Evolutionary conservation across 1,140 invertebrate genomes (phyloP).

Genomic region (Neodiprion lecontei): DNA sequence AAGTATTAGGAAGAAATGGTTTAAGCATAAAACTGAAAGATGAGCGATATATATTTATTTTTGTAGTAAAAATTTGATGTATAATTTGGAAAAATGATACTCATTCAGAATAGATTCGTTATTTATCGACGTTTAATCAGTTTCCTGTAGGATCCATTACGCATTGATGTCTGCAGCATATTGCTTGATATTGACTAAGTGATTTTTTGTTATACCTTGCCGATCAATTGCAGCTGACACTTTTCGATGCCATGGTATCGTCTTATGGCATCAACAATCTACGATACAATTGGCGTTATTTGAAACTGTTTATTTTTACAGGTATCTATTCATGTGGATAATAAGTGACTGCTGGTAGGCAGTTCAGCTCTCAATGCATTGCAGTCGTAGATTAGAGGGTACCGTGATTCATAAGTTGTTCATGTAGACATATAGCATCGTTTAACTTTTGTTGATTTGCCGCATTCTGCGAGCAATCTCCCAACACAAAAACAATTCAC

Average conservation of each 20-base stretch:
- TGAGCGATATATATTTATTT: neutral
- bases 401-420: neutral
- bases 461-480: constrained; percentile 50
- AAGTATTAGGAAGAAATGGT: constrained; percentile 37
- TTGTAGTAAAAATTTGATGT: neutral
- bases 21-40: constrained; percentile 22
- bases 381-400: neutral
- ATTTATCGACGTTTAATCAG: neutral
- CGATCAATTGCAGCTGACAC: neutral
- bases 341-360: neutral
- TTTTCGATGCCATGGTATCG: neutral
- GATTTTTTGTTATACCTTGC: neutral
- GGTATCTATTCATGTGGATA: neutral
- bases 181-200: constrained; percentile 1
- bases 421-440: neutral
- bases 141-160: too few species aligned
- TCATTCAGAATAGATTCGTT: neutral
- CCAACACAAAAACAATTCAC: constrained; percentile 58
- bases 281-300: constrained; percentile 2
- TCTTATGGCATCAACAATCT: neutral
- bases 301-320: neutral
- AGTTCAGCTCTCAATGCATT: neutral
- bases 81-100: neutral
- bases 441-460: constrained; percentile 34
- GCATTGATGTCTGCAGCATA: neutral